Evolutionary conservation across 1,140 invertebrate genomes (phyloP).

Genomic region (Cheumatopsyche charites): DNA sequence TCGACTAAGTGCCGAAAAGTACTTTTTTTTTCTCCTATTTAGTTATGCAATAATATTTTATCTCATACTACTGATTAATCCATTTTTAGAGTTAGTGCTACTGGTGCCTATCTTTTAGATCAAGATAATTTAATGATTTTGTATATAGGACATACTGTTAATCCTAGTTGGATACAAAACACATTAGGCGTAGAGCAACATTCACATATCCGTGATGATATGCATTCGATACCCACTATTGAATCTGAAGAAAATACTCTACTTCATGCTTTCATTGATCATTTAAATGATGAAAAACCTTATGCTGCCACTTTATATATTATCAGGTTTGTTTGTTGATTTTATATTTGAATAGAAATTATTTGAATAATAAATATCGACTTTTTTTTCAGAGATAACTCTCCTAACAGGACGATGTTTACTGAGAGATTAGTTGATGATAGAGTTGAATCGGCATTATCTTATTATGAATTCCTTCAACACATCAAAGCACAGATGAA

Average conservation of each 20-base stretch:
- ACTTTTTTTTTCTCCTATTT: constrained; percentile 42
- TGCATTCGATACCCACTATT: constrained; percentile 79
- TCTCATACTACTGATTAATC: background rate
- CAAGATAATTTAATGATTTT: constrained; percentile 83
- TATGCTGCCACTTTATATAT: constrained; percentile 79
- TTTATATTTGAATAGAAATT: constrained; percentile 3
- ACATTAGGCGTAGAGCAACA: constrained; percentile 65
- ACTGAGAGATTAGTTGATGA: constrained; percentile 93
- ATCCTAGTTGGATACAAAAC: constrained; percentile 75
- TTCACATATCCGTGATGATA: constrained; percentile 63
- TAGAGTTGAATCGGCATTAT: constrained; percentile 88
- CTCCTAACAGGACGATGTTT: constrained; percentile 80
- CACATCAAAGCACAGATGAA: constrained; percentile 92
- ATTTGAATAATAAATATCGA: constrained; percentile 7
- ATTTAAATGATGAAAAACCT: constrained; percentile 85
- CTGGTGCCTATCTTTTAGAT: constrained; percentile 92
- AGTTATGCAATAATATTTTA: constrained; percentile 3
- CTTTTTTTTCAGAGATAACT: constrained; percentile 78
- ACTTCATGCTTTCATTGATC: constrained; percentile 81
- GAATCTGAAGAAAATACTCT: constrained; percentile 77
- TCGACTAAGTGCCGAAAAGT: constrained; percentile 73
- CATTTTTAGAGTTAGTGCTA: constrained; percentile 72
- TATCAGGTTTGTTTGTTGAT: constrained; percentile 69
- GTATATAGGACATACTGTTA: constrained; percentile 84
- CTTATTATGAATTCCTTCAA: constrained; percentile 98